Evolutionary conservation across 92 coral and sea anemone genomes (phyloP).

Genomic region (Actinernus sp.): DNA sequence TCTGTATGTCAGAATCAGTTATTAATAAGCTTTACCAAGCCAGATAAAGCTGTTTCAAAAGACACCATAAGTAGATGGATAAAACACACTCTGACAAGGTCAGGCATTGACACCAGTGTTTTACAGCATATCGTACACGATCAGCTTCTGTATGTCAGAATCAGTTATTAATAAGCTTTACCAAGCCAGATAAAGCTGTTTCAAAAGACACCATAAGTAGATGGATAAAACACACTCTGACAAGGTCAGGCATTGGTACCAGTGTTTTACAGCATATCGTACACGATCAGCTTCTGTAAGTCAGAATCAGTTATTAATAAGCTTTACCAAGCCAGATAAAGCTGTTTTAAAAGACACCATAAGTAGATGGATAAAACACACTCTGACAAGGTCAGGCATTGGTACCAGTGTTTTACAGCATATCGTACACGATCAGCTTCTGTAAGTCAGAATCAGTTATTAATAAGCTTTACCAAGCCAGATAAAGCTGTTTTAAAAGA

Average conservation of each 20-base stretch:
- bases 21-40: too few species aligned
- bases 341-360: slow-evolving; percentile 37
- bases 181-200: too few species aligned
- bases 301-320: too few species aligned
- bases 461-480: slow-evolving; percentile 32
- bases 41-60: too few species aligned
- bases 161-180: too few species aligned
- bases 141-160: too few species aligned
- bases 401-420: slow-evolving; percentile 36
- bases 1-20: too few species aligned
- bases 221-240: slow-evolving; percentile 29
- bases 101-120: too few species aligned
- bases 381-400: slow-evolving; percentile 18
- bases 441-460: too few species aligned
- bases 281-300: too few species aligned
- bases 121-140: slow-evolving; percentile 45
- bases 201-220: slow-evolving; percentile 44
- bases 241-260: slow-evolving; percentile 26
- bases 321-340: slow-evolving; percentile 33
- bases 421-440: slow-evolving; percentile 30
- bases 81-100: slow-evolving; percentile 3
- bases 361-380: slow-evolving; percentile 39
- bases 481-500: slow-evolving; percentile 39
- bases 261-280: slow-evolving; percentile 46
- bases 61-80: slow-evolving; percentile 53